phyloP scores from a whole-genome alignment of 2,797 vertebrate species.

The Chaunax sp. region DNA sequence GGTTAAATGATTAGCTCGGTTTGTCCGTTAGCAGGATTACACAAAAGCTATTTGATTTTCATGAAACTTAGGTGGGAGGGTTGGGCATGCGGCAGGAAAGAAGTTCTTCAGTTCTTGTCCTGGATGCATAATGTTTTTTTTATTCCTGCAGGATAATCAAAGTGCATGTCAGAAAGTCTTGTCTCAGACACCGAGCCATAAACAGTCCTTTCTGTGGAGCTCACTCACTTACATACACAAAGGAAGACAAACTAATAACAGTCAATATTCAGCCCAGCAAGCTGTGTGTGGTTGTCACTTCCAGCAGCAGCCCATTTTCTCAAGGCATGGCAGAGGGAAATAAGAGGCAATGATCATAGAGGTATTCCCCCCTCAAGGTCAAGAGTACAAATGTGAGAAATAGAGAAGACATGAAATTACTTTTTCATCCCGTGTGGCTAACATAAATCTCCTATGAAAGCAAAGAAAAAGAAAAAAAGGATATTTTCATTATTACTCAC shows the following conservation, averaged over 20 bases:
- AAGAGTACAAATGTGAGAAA: slow-evolving; percentile 37
- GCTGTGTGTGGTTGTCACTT: slow-evolving; percentile 43
- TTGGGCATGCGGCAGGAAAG: no score
- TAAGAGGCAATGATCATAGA: slow-evolving; percentile 51
- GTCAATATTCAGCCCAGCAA: slow-evolving; percentile 34
- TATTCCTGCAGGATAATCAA: slow-evolving; percentile 9
- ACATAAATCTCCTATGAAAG: slow-evolving; percentile 41
- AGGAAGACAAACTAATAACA: slow-evolving; percentile 42
- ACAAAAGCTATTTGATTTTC: no score
- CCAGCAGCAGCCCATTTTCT: slow-evolving; percentile 42
- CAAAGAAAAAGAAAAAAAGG: slow-evolving; percentile 1
- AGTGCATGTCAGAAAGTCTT: slow-evolving; percentile 24
- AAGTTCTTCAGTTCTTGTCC: slow-evolving; percentile 4
- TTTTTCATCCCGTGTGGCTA: slow-evolving; percentile 53
- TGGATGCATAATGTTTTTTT: background rate
- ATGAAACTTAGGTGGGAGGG: no score
- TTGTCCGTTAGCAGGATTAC: no score
- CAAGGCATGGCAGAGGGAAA: slow-evolving; percentile 35
- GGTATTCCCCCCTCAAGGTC: slow-evolving; percentile 66
- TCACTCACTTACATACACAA: slow-evolving; percentile 5
- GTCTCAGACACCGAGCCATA: slow-evolving; percentile 1
- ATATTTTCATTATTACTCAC: slow-evolving; percentile 25
- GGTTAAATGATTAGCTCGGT: no score
- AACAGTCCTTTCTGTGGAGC: slow-evolving; percentile 6
- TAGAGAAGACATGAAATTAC: slow-evolving; percentile 50